phyloP scores from a whole-genome alignment of 2,888 invertebrate species.

The Acleris holmiana region DNA sequence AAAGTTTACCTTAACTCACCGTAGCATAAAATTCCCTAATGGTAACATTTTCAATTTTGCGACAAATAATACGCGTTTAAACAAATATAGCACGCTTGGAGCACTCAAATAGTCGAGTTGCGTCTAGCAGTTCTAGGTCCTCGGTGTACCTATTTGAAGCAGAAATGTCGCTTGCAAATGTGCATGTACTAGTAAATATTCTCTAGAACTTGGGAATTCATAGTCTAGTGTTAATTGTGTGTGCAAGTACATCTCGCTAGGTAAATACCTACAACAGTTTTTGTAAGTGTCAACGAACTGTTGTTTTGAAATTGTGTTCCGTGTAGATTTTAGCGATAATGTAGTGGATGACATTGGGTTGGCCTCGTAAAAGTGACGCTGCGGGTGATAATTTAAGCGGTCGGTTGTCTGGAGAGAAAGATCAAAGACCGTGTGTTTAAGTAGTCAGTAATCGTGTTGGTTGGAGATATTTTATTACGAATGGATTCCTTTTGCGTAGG shows the following conservation, averaged over 20 bases:
- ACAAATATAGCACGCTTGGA: constrained; percentile 5
- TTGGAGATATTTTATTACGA: constrained; percentile 9
- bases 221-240: constrained; percentile 14
- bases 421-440: constrained; percentile 26
- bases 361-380: constrained; percentile 1
- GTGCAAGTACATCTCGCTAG: not conserved
- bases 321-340: constrained; percentile 1
- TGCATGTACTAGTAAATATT: constrained; percentile 15
- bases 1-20: not conserved
- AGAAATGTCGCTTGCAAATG: constrained; percentile 19
- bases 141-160: constrained; percentile 5
- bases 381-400: constrained; percentile 19
- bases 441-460: constrained; percentile 24
- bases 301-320: not conserved
- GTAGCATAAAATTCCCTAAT: not conserved
- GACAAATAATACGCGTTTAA: constrained; percentile 16
- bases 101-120: not conserved
- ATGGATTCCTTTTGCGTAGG: constrained; percentile 13
- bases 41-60: not conserved
- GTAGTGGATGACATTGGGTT: not conserved
- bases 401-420: constrained; percentile 9
- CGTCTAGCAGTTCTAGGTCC: constrained; percentile 5
- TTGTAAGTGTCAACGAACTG: not conserved
- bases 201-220: not conserved
- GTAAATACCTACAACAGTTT: not conserved